Percentiles rank a stretch among this genome's conserved stretches.
Conservation (phyloP, 2,888 invertebrate species). For the Arctia plantaginis region DNA sequence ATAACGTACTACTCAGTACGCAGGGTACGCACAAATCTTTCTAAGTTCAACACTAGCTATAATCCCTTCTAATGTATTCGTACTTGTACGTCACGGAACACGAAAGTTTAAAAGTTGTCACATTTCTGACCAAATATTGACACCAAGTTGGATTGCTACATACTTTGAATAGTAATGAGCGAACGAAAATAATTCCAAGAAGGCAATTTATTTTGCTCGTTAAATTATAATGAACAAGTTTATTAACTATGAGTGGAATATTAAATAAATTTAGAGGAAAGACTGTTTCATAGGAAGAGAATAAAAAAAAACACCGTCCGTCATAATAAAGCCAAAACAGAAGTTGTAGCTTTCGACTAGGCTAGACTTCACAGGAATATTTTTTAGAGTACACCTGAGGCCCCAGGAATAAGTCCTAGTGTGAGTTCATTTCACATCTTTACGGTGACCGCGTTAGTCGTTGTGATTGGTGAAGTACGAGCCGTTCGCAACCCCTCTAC, state of each 20-base stretch:
- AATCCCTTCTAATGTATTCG: not conserved
- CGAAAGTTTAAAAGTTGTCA: not conserved
- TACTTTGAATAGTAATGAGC: conserved; percentile 7
- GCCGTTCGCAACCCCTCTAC: no score
- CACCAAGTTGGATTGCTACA: not conserved
- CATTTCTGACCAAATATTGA: not conserved
- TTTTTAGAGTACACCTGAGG: no score
- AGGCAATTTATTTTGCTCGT: conserved; percentile 11
- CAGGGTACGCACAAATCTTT: not conserved
- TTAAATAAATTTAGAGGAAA: conserved; percentile 16
- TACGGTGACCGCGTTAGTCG: no score
- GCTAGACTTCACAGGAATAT: no score
- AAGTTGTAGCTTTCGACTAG: no score
- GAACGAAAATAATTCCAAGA: conserved; percentile 3
- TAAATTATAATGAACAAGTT: conserved; percentile 13
- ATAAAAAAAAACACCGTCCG: not conserved
- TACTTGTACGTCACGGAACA: not conserved
- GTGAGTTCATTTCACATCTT: no score
- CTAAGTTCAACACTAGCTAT: not conserved
- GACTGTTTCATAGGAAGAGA: conserved; percentile 3
- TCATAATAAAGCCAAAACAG: not conserved
- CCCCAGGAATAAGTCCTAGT: no score
- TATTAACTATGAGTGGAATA: conserved; percentile 12
- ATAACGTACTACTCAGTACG: no score
- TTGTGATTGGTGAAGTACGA: no score